Conservation (phyloP, 2,113 vertebrate genomes). For the Tyto alba region DNA sequence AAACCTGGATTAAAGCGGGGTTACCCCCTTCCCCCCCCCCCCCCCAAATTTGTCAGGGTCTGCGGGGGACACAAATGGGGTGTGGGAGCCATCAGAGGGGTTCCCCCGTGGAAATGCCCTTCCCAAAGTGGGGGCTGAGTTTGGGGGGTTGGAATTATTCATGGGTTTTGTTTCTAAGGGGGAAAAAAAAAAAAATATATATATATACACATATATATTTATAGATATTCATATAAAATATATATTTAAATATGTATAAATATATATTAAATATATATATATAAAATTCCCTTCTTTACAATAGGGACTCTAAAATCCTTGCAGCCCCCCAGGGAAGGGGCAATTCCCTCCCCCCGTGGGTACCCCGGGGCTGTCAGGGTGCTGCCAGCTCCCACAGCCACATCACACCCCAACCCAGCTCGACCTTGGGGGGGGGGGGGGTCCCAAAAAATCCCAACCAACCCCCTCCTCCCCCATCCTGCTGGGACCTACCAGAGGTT, state of each 20-base stretch:
- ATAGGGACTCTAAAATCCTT: not conserved
- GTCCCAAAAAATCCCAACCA: rapidly evolving
- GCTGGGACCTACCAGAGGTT: too few relatives aligned
- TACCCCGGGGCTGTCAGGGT: not conserved
- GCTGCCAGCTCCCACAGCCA: not conserved
- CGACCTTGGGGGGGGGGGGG: not conserved
- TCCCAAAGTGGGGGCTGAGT: not conserved
- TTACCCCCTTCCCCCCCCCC: not conserved
- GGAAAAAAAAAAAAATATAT: too few relatives aligned
- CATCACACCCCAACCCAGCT: not conserved
- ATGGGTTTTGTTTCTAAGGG: not conserved
- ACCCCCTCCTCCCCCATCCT: rapidly evolving
- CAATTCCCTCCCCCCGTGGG: rapidly evolving
- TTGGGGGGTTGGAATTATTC: not conserved
- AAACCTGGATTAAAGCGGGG: rapidly evolving
- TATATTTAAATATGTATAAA: too few relatives aligned
- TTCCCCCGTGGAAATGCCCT: not conserved
- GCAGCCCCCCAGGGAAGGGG: not conserved
- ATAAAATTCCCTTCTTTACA: not conserved
- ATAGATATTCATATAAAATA: too few relatives aligned
- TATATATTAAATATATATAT: too few relatives aligned
- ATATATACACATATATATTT: too few relatives aligned
- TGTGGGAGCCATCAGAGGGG: not conserved
- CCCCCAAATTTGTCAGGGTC: too few relatives aligned
- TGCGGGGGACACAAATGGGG: too few relatives aligned